Evolutionary conservation across 2,113 vertebrate species (phyloP), one percentile per base, ranked within the genome.

Genomic region (Leucopsar rothschildi): DNA sequence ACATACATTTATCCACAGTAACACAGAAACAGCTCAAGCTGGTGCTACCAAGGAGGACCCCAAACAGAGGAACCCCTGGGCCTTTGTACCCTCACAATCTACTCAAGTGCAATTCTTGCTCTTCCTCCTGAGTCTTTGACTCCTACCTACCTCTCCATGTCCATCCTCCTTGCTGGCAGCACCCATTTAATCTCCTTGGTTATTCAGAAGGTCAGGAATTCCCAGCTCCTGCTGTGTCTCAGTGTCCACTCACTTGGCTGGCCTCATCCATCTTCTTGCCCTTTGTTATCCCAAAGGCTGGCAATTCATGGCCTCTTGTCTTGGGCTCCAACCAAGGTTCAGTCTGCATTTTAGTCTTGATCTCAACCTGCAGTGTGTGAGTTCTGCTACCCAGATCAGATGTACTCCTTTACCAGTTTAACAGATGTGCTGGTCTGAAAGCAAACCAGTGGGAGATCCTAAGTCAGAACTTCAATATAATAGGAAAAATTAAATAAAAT

Each of bases 121-220:
- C 31, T 44, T 80, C 12, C 17, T 40, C 47, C 19, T 13, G 8
- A 57, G 18, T 19, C 37, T 57, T 50, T 0, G 0, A 35, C 14
- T 50, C 22, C 31, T 64, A 29, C 10, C 12, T 0, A 0, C 15
- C 7, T 50, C 31, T 64, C 21, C 10, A 3, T 19, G 10, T 65
- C 18, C 10, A 42, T 33, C 27, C 31, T 44, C 27, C 11, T 72
- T 42, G 42, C 21, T 49, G 35, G 59, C 17, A 25, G 27, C 27
- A 22, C 14, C 18, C 22, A 42, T 44, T 56, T 57, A 44, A 53
- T 33, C 39, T 45, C 27, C 18, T 64, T 28, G 19, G 8, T 44
- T 33, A 37, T 33, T 22, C 19, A 42, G 28, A 42, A 65, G 11
- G 15, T 11, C 12, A 8, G 12, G 0, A 1, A 27, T 10, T 80